Evolutionary conservation across 2,888 invertebrate genomes (phyloP), one percentile per base, ranked within the genome.

Genomic region (Liodrosophila aerea): DNA sequence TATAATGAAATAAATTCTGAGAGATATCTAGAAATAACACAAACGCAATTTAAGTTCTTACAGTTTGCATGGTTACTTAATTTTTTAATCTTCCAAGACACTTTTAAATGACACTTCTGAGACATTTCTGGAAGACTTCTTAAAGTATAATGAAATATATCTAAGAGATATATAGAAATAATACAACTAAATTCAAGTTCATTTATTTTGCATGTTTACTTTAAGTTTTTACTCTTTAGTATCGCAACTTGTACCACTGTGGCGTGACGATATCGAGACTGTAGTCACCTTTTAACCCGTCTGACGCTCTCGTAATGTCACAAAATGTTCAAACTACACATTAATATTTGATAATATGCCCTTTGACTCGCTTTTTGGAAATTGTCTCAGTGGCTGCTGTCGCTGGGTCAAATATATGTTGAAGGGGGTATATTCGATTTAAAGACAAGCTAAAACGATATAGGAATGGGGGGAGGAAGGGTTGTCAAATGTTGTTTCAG

Each of bases 281-380:
- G 54, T 41, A 53, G 40, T 39, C 44, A 46, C 49, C 62, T 59
- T 69, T 78, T 73, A 80, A 76, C 72, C 77, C 75, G 81, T 81
- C 81, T 76, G 76, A 61, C 69, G 52, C 76, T 69, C 77, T 65
- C 69, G 70, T 69, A 81, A 83, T 81, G 77, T 83, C 71, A 59
- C 84, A 84, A 75, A 77, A 68, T 83, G 73, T 77, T 73, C 73
- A 62, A 84, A 76, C 84, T 84, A 81, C 63, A 69, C 81, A 84
- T 82, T 84, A 82, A 84, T 82, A 70, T 84, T 82, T 84, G 59
- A 82, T 84, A 65, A 73, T 81, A 82, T 81, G 70, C 75, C 76
- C 73, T 78, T 78, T 66, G 78, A 78, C 78, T 78, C 65, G 46
- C 54, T 46, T 54, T 56, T 34, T 22, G 22, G 51, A 61, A 74